Evolutionary conservation across 1,140 invertebrate genomes (phyloP).

Genomic region (Ooceraea biroi): DNA sequence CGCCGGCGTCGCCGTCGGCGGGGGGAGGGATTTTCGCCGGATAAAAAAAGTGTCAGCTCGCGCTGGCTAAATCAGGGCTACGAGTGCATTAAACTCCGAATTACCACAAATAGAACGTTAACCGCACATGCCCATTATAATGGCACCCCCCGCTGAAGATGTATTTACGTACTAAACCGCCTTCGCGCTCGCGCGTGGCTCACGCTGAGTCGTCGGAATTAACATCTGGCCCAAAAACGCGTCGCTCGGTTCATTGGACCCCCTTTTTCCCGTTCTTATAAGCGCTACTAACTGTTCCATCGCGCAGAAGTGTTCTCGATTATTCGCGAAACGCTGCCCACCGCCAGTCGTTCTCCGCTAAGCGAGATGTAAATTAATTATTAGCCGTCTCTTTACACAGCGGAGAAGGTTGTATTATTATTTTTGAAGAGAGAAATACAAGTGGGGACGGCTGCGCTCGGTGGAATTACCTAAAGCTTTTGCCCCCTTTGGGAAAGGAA

Average conservation of each 20-base stretch:
- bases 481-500: not conserved
- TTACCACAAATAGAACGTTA: constrained; percentile 87
- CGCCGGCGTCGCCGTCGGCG: constrained; percentile 64
- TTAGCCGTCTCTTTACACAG: not conserved
- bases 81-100: constrained; percentile 86
- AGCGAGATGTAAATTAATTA: not conserved
- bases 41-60: constrained; percentile 74
- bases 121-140: constrained; percentile 86
- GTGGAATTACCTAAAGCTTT: not conserved
- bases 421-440: not conserved
- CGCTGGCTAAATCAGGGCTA: constrained; percentile 79
- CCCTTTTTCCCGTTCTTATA: constrained; percentile 61
- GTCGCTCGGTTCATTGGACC: constrained; percentile 73
- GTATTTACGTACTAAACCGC: constrained; percentile 85
- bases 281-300: constrained; percentile 49
- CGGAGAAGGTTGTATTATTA: not conserved
- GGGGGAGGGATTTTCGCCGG: constrained; percentile 60
- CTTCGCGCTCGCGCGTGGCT: constrained; percentile 82
- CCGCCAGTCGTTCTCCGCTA: not conserved
- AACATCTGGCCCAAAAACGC: constrained; percentile 84
- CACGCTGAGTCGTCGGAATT: constrained; percentile 84
- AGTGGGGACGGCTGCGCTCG: not conserved
- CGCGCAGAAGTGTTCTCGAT: constrained; percentile 31
- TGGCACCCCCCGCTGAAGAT: constrained; percentile 85
- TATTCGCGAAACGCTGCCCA: constrained; percentile 16